These are phyloP conservation scores for Drosophila subsilvestris DNA, from an alignment of 2,888 invertebrate species.

Conservation along the genomic window DNA sequence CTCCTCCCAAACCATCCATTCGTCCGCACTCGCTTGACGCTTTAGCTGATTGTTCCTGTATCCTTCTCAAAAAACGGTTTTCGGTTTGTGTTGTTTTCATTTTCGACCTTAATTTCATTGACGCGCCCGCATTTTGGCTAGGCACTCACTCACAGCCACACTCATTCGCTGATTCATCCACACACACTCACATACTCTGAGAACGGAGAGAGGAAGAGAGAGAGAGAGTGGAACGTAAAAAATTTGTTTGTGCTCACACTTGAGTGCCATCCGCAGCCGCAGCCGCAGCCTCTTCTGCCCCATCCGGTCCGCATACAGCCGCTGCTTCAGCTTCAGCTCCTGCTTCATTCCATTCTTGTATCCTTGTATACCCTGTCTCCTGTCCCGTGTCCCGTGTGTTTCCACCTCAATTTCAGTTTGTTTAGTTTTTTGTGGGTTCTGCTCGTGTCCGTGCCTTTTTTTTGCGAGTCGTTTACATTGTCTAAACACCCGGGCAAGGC, in stretches of 20 bases:
- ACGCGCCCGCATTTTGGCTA: slow-evolving; percentile 63
- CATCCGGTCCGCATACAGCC: slow-evolving; percentile 8
- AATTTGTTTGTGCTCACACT: slow-evolving; percentile 66
- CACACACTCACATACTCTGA: not conserved
- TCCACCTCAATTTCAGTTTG: slow-evolving; percentile 57
- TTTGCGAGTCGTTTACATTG: slow-evolving; percentile 70
- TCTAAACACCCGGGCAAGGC: slow-evolving; percentile 69
- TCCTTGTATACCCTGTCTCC: slow-evolving; percentile 24
- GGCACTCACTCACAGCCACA: slow-evolving; percentile 13
- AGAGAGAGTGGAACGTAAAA: slow-evolving; percentile 40
- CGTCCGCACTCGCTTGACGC: slow-evolving; percentile 19
- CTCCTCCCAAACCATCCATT: not conserved
- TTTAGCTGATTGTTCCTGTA: slow-evolving; percentile 38
- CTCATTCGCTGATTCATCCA: not conserved
- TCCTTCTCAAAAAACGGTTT: slow-evolving; percentile 32
- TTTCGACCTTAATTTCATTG: slow-evolving; percentile 65
- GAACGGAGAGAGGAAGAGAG: not conserved
- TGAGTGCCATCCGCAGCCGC: slow-evolving; percentile 51
- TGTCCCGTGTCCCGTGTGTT: slow-evolving; percentile 12
- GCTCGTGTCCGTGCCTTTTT: slow-evolving; percentile 10
- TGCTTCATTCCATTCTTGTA: slow-evolving; percentile 1
- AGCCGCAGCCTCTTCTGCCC: not conserved
- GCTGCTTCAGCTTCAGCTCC: not conserved
- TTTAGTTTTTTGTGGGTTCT: slow-evolving; percentile 70
- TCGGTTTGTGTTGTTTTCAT: slow-evolving; percentile 21